These are phyloP conservation scores for Chloroceryle aenea DNA, from an alignment of 2,113 vertebrate species.

Conservation along the genomic window DNA sequence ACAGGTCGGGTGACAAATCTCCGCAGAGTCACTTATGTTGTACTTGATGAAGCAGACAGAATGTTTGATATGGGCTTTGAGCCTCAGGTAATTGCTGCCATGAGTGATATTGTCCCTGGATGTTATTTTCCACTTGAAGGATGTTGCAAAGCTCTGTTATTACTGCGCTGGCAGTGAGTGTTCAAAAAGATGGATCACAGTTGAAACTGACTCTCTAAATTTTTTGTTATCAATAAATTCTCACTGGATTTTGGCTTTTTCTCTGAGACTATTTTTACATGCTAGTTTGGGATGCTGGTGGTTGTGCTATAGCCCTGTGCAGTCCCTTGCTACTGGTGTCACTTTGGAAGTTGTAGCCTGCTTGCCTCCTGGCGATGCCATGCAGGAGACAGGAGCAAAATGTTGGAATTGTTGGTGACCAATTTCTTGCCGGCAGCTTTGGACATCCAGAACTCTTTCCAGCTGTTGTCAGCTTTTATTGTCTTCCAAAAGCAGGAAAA, in stretches of 20 bases:
- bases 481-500: neutral
- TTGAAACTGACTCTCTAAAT: neutral
- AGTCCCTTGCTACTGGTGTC: neutral
- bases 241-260: neutral
- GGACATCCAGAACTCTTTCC: neutral
- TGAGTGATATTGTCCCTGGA: neutral
- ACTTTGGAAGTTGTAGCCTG: neutral
- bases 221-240: neutral
- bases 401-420: neutral
- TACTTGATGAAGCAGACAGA: constrained; percentile 96
- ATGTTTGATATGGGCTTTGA: constrained; percentile 99
- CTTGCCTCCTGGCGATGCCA: neutral
- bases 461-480: neutral
- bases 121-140: neutral
- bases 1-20: constrained; percentile 97
- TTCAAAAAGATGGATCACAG: neutral
- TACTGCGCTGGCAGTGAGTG: neutral
- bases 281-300: neutral
- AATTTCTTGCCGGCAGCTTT: neutral
- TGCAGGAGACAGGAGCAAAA: neutral
- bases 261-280: neutral
- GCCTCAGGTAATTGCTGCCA: constrained; percentile 86
- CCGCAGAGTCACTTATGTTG: constrained; percentile 92
- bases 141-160: fast-evolving
- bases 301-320: neutral